These are phyloP conservation scores for Manis javanica DNA, from an alignment of 2,797 vertebrate genomes.

Conservation along the genomic window DNA sequence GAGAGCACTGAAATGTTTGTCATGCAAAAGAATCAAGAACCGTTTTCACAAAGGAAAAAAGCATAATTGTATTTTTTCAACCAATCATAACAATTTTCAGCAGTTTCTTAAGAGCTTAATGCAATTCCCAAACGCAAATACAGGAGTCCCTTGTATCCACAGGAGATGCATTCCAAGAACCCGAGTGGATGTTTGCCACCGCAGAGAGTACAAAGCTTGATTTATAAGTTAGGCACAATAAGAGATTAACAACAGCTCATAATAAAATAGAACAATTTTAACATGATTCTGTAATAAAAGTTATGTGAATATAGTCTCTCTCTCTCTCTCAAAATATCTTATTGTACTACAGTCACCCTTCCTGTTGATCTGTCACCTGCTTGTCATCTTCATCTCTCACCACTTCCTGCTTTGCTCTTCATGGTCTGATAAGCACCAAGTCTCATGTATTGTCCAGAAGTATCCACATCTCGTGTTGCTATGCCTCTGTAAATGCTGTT, in stretches of 20 bases:
- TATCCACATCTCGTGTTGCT: not conserved
- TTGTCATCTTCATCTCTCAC: not conserved
- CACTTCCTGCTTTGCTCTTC: not conserved
- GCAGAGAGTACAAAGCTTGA: not conserved
- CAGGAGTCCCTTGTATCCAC: not conserved
- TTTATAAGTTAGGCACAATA: not conserved
- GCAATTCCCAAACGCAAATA: not conserved
- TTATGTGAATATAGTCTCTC: not conserved
- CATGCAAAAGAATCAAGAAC: constrained; percentile 27
- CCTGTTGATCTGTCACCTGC: not conserved
- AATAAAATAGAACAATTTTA: not conserved
- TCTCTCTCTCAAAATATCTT: not conserved
- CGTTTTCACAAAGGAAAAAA: not conserved
- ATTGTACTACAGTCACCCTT: not conserved
- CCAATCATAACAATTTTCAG: constrained; percentile 46
- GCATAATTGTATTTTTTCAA: not conserved
- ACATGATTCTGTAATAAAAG: not conserved
- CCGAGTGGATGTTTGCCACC: not conserved
- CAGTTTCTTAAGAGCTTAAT: not conserved
- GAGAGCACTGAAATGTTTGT: constrained; percentile 24
- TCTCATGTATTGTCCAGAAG: not conserved
- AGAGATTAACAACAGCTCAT: not conserved
- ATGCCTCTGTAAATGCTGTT: not conserved
- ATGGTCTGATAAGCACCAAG: not conserved
- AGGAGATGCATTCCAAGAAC: not conserved